Evolutionary conservation across 2,797 vertebrate genomes (phyloP), one percentile per base, ranked within the genome.

Genomic region (Eidolon dupreanum): DNA sequence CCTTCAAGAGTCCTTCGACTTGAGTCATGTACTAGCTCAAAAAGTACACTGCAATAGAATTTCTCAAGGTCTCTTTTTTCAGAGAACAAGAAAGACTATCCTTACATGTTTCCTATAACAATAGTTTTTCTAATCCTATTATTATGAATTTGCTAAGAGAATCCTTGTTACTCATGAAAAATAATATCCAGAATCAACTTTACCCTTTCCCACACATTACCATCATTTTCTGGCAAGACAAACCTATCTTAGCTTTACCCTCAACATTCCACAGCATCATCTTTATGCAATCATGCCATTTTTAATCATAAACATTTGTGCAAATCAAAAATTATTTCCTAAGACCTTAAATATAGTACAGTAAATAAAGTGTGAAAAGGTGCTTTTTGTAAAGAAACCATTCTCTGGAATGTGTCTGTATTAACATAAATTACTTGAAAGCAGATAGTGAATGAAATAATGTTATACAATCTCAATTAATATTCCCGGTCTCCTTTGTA

Each of bases 141-240:
- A 87, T 82, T 96, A 93, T 91, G 96, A 97, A 97, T 86, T 68
- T 85, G n/a, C 75, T 92, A 82, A 86, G 1, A 84, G 85, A 96
- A 96, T 95, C 92, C 96, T 83, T 95, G 55, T 97, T 97, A 94
- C 91, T 97, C 93, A 95, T 90, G 82, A 96, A 93, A 91, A 38
- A 79, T 87, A 97, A 97, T 96, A 90, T 94, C 89, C 96, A 94
- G 92, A 98, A 94, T 98, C 94, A 96, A 93, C 96, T 97, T 95
- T 97, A 94, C 75, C 97, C 96, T 98, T 63, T 82, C 95, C 94
- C 93, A 97, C 95, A 97, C 92, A 97, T 97, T 97, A 95, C 96
- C 59, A 92, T 98, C 87, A 98, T 98, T 98, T 98, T 97, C 97
- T 95, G 97, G 94, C 81, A 88, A 98, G 97, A 98, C 90, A 97